These are phyloP conservation scores for Hylia prasina DNA, from an alignment of 2,113 vertebrate species.

Conservation along the genomic window DNA sequence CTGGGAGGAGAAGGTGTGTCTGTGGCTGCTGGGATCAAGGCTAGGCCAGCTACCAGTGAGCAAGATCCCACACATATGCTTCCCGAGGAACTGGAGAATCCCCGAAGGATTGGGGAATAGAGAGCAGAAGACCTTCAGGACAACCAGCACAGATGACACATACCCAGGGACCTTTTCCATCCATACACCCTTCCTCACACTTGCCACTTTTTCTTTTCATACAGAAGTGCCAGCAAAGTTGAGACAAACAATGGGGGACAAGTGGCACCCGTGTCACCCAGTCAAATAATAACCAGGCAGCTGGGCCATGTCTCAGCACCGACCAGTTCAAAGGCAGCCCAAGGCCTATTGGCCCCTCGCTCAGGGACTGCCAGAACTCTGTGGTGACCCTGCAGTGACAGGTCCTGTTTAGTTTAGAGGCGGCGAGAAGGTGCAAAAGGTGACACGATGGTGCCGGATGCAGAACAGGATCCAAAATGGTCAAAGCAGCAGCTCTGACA, in stretches of 20 bases:
- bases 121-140: neutral
- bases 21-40: neutral
- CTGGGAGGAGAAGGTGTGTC: neutral
- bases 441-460: neutral
- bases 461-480: conserved; percentile 33
- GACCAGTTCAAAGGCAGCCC: neutral
- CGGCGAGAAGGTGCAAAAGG: neutral
- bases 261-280: neutral
- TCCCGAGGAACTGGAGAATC: fast-evolving
- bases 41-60: neutral
- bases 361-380: fast-evolving
- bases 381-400: neutral
- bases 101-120: fast-evolving
- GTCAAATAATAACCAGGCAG: neutral
- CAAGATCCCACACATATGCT: neutral
- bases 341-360: fast-evolving
- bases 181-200: neutral
- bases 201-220: neutral
- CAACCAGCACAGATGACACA: neutral
- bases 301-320: neutral
- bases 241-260: neutral
- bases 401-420: neutral
- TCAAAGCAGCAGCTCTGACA: neutral
- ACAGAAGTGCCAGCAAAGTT: neutral
- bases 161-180: neutral